Base-by-base conservation (phyloP, 1,140 invertebrate species). In the Nomia melanderi region DNA sequence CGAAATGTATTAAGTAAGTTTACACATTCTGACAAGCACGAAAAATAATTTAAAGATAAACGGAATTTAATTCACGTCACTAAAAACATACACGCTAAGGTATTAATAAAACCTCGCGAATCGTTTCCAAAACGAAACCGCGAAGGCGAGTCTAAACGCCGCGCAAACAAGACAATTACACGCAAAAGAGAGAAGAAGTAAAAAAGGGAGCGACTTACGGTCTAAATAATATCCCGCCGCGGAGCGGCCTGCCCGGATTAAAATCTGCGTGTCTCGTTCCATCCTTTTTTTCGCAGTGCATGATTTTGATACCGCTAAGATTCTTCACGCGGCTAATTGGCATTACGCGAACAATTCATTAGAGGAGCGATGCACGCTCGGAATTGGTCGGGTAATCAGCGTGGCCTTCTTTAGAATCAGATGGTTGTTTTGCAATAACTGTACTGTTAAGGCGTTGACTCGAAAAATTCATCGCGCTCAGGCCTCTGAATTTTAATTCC, bases 291-390 rank as follows among this genome's bases (percentile, higher is more conserved):
- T 77, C 64, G 39, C 71, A 77, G 39, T 62, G 56, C 56, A 60
- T 77, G 73, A 71, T 80, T 75, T 79, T 33, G 77, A 79, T 73
- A 81, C 76, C 79, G 76, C 75, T 78, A 71, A 57, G 69, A 67
- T 79, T 79, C 64, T 62, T 76, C 77, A 65, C 72, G 77, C 77
- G 77, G 64, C 72, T 79, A 79, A 79, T 79, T 76, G 72, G 64
- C 77, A 73, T 67, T 73, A 47, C 57, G 72, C 64, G 77, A 67
- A 69, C 64, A 76, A 79, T 79, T 75, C 77, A 76, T 79, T 76
- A 79, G 63, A 69, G 63, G 62, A 62, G 33, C 63, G 29, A 67
- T 67, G 63, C 44, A 56, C 75, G 75, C 66, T 63, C 27, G 33
- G 59, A 71, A 77, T 62, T 71, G 47, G 75, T 63, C 44, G 75